Evolutionary conservation across 2,797 vertebrate genomes (phyloP), one percentile per base, ranked within the genome.

Genomic region (Masticophis lateralis): DNA sequence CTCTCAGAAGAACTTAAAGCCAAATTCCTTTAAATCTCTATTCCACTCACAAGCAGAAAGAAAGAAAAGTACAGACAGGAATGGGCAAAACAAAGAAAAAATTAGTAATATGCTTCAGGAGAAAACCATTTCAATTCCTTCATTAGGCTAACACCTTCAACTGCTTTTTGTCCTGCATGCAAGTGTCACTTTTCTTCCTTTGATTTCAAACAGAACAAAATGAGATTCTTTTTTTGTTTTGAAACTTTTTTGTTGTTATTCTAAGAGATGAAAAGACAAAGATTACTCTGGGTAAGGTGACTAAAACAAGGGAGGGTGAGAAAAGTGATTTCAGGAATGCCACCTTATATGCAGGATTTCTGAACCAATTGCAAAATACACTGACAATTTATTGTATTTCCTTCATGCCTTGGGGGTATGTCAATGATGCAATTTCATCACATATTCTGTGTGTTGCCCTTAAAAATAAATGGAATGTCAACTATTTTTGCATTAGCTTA

Each of bases 331-430:
- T n/a, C 8, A 57, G 56, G 11, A 53, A 55, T 87, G 93, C 83
- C 12, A 32, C 86, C 51, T 93, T 6, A 8, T 14, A 3, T 9
- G n/a, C 55, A 60, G 25, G 90, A 91, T 86, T 2, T 79, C 63
- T 32, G 94, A 89, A 90, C 14, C 10, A 59, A 88, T 87, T 88
- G 88, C 79, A 89, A 92, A 91, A 92, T 91, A 91, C 89, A 86
- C 37, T 43, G 93, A 53, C 88, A 88, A 94, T 94, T 91, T 66
- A 66, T 53, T 86, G 57, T 57, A 66, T 51, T 91, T 95, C 94
- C 22, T 74, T 91, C 83, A 12, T 9, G 1, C 12, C 86, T 0
- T 43, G 13, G 89, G 90, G 61, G 55, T 28, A 47, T 60, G 89
- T 93, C 20, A 79, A 14, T 51, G 59, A n/a, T 0, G 4, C 66